Evolutionary conservation across 2,888 invertebrate genomes (phyloP), one percentile per base, ranked within the genome.

Genomic region (Drosophila longiperda): DNA sequence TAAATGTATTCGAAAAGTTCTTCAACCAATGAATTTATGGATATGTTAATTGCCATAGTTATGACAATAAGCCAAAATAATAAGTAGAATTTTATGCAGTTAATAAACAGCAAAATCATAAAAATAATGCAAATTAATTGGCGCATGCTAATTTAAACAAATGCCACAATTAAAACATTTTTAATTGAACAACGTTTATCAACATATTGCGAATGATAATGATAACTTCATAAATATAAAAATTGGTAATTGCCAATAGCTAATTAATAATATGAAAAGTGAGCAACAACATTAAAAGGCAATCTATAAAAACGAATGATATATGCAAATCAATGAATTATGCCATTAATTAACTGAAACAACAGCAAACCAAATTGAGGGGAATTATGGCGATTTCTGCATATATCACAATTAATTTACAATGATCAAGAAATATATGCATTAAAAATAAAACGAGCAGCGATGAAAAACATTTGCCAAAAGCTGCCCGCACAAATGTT

Each of bases 251-350:
- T 40, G 38, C 38, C 34, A 38, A 50, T 40, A 38, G 53, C 50
- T 54, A 58, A 71, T 71, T 54, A 71, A 71, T 53, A 34, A 70
- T 33, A 23, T 8, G 5, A 20, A 32, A 61, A 40, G 4, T 54
- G 61, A 55, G 58, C 38, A 42, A 58, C 49, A 55, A 49, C 42
- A 66, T 75, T 66, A 80, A 75, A 64, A 54, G 45, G 26, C 33
- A 64, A 75, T 79, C 65, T 62, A 53, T 65, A 58, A 57, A 40
- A 48, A 29, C 29, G 60, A 69, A 60, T 58, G 64, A 59, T 66
- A 68, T 72, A 67, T 57, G 67, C 55, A 75, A 72, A 75, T 78
- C 78, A 80, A 72, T 80, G 53, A 53, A 71, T 63, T 60, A 68
- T 65, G 58, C 52, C 68, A 72, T 72, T 75, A 78, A 78, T 80